phyloP scores from a whole-genome alignment of 2,888 invertebrate species.

The Ophion ellenae region DNA sequence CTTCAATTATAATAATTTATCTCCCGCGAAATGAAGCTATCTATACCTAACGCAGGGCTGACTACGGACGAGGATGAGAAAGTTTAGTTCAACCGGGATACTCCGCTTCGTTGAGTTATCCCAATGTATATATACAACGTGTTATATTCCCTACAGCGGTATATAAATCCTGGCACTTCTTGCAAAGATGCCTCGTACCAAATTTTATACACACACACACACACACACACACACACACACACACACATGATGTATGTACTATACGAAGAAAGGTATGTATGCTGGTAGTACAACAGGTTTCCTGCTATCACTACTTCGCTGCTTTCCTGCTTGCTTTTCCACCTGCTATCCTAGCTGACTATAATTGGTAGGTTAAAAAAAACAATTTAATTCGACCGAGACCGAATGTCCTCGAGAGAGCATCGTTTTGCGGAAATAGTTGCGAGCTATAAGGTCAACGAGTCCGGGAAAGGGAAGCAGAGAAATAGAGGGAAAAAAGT shows the following conservation, averaged over 20 bases:
- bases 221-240: conserved; percentile 42
- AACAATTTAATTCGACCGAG: conserved; percentile 19
- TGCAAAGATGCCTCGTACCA: conserved; percentile 41
- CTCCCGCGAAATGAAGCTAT: conserved; percentile 45
- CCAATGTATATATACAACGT: conserved; percentile 21
- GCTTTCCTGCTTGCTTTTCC: conserved; percentile 24
- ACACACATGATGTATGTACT: conserved; percentile 9
- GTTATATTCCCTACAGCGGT: conserved; percentile 25
- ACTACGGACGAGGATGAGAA: conserved; percentile 48
- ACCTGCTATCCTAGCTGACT: conserved; percentile 10
- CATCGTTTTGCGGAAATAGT: conserved; percentile 54
- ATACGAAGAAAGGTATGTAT: conserved; percentile 9
- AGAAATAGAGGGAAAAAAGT: conserved; percentile 11
- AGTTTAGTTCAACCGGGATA: conserved; percentile 58
- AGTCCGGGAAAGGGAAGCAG: neutral
- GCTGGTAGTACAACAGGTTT: conserved; percentile 45
- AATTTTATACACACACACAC: conserved; percentile 52
- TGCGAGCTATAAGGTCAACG: conserved; percentile 16
- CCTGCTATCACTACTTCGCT: conserved; percentile 13
- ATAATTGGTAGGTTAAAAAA: conserved; percentile 27
- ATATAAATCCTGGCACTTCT: conserved; percentile 29
- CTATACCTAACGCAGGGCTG: conserved; percentile 37
- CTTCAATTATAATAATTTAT: conserved; percentile 66
- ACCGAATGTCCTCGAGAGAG: conserved; percentile 48
- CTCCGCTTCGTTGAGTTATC: conserved; percentile 52